Conservation (phyloP, 2,113 vertebrate genomes). For the Cyprinodon variegatus region DNA sequence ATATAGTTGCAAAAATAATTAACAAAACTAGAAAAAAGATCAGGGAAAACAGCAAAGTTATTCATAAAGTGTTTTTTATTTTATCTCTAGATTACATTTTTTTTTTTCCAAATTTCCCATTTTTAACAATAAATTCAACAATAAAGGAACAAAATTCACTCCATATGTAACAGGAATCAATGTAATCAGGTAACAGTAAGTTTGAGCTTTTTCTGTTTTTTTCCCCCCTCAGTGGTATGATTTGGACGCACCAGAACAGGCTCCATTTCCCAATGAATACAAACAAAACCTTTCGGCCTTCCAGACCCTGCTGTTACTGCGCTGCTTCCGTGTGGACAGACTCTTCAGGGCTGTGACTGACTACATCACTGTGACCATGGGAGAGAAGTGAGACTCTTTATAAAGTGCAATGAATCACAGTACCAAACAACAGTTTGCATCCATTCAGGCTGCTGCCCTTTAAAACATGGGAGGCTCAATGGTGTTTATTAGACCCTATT, state of each 20-base stretch:
- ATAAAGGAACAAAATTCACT: too few relatives aligned
- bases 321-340: constrained; percentile 93
- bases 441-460: background rate
- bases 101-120: too few relatives aligned
- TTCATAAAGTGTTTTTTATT: too few relatives aligned
- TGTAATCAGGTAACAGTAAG: background rate
- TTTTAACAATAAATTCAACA: too few relatives aligned
- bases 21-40: too few relatives aligned
- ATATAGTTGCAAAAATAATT: too few relatives aligned
- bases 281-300: constrained; percentile 80
- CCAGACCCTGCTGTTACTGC: constrained; percentile 90
- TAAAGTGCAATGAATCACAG: background rate
- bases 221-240: constrained; percentile 87
- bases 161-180: background rate
- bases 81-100: too few relatives aligned
- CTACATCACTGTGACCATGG: constrained; percentile 88
- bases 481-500: too few relatives aligned
- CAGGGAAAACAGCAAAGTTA: too few relatives aligned
- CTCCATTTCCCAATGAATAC: constrained; percentile 83
- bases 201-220: constrained; percentile 1
- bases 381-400: constrained; percentile 83
- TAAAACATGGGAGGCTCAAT: too few relatives aligned
- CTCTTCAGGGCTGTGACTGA: constrained; percentile 91
- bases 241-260: constrained; percentile 86
- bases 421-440: background rate